Evolutionary conservation across 2,113 vertebrate genomes (phyloP).

Genomic region (Oreochromis aureus): DNA sequence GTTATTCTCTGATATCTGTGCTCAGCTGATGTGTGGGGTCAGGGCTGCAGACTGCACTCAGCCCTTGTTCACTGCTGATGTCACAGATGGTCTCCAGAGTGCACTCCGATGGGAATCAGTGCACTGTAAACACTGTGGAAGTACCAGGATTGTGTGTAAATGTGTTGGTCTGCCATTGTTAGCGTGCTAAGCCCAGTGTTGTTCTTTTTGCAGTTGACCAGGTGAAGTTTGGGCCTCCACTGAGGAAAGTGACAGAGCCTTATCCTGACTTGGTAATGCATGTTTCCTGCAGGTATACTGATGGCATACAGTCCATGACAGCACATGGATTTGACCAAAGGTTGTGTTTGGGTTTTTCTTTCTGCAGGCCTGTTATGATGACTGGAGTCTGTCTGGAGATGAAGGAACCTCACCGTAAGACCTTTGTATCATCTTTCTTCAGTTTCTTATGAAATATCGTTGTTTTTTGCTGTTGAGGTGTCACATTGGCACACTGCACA

Average conservation of each 20-base stretch:
- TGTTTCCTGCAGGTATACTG: background rate
- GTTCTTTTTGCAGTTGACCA: slow-evolving; percentile 72
- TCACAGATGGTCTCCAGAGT: no score
- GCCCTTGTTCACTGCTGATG: no score
- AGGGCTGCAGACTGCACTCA: no score
- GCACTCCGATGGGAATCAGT: no score
- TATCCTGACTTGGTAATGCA: slow-evolving; percentile 67
- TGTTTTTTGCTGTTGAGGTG: background rate
- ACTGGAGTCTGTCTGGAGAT: slow-evolving; percentile 72
- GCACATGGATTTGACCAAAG: background rate
- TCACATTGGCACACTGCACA: background rate
- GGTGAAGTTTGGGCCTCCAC: slow-evolving; percentile 77
- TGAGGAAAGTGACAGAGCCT: slow-evolving; percentile 82
- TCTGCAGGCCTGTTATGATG: slow-evolving; percentile 61
- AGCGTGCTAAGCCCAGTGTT: no score
- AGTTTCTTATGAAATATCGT: background rate
- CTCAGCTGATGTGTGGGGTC: no score
- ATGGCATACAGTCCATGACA: background rate
- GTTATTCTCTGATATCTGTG: no score
- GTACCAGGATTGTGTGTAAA: no score
- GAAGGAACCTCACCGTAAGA: slow-evolving; percentile 72
- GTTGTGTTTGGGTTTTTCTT: background rate
- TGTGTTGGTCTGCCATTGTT: no score
- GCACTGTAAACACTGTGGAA: no score
- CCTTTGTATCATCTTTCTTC: background rate